Evolutionary conservation across 2,797 vertebrate genomes (phyloP).

Genomic region (Gymnoscopelus microlampas): DNA sequence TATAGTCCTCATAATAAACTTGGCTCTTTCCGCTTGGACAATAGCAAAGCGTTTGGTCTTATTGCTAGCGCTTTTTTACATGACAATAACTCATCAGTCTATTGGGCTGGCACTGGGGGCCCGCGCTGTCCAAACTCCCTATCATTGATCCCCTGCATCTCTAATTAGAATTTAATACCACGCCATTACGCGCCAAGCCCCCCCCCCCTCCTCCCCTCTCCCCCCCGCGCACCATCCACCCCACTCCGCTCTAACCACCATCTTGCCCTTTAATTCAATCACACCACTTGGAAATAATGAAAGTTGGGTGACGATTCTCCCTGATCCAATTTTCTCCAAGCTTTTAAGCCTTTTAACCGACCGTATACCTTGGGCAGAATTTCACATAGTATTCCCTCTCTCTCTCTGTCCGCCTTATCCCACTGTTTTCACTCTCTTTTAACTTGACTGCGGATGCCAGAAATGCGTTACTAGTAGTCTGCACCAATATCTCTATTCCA

Average conservation of each 20-base stretch:
- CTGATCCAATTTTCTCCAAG: slow-evolving; percentile 99
- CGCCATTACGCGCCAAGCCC: slow-evolving; percentile 95
- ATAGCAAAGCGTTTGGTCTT: slow-evolving; percentile 99
- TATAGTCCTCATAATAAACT: slow-evolving; percentile 99
- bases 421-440: slow-evolving; percentile 46
- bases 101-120: slow-evolving; percentile 99
- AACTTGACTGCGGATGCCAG: slow-evolving; percentile 75
- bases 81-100: slow-evolving; percentile 99
- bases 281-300: slow-evolving; percentile 99
- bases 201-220: slow-evolving; percentile 74
- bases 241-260: slow-evolving; percentile 91
- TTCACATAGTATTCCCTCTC: slow-evolving; percentile 86
- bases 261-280: slow-evolving; percentile 99
- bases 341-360: slow-evolving; percentile 99
- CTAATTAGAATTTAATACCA: slow-evolving; percentile 99
- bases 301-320: slow-evolving; percentile 99
- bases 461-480: slow-evolving; percentile 69
- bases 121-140: slow-evolving; percentile 99
- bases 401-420: slow-evolving; percentile 55
- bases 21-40: slow-evolving; percentile 99
- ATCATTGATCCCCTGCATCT: slow-evolving; percentile 99
- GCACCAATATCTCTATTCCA: slow-evolving; percentile 10
- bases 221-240: slow-evolving; percentile 75
- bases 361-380: slow-evolving; percentile 97
- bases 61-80: slow-evolving; percentile 99